Base-by-base conservation (phyloP, 2,888 invertebrate species). In the Cynaeus angustus region DNA sequence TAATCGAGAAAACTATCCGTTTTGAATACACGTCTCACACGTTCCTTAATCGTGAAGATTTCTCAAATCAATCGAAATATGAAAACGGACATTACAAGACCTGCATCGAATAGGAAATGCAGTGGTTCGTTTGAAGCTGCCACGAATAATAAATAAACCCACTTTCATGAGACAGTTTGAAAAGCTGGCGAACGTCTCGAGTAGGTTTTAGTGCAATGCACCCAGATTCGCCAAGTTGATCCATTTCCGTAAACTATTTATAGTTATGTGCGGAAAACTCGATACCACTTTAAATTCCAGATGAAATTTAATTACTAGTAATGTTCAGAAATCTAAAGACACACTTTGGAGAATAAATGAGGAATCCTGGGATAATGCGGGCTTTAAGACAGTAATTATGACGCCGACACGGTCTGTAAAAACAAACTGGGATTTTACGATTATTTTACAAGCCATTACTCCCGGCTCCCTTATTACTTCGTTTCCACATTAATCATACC, bases 231-330 rank as follows among this genome's bases (percentile, higher is more conserved):
- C 69, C 67, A 66, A 72, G 66, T 64, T 33, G 43, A 28, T 33
- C 61, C 69, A 68, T 70, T 75, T 75, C 74, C 74, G 74, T 53
- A 69, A 72, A 72, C 72, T 74, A 74, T 75, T 71, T 72, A 70
- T 73, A 70, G 41, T 33, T 12, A 55, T 66, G 41, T 46, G 59
- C 14, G 28, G 30, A 46, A 46, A 59, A 33, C n/a, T n/a, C 33
- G 30, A 59, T 9, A 6, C 21, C 10, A 28, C 46, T 30, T 56
- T 21, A n/a, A n/a, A 26, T 46, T 16, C n/a, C 26, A 46, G 10
- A 30, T 26, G 30, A 30, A 30, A 12, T 52, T 52, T 52, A 52
- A 52, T 52, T 52, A 12, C 52, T 30, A n/a, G 33, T n/a, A 33
- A 10, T 41, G n/a, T 41, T 13, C 10, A 3, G n/a, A 13, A 61